These are phyloP conservation scores for Dilophus febrilis DNA, from an alignment of 2,888 invertebrate genomes.

Conservation along the genomic window DNA sequence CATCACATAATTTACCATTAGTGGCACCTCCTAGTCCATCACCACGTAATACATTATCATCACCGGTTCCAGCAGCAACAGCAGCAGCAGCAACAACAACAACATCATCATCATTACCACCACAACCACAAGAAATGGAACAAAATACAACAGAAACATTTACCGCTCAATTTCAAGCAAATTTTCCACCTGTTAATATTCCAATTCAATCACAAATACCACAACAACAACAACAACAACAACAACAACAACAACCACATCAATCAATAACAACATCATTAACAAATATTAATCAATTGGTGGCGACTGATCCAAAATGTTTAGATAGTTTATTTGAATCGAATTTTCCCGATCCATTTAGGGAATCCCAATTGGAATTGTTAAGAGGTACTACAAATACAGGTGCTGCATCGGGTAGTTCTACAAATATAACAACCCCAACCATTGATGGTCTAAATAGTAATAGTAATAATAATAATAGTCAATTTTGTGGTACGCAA, in stretches of 20 bases:
- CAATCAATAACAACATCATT: constrained; percentile 7
- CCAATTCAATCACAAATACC: constrained; percentile 1
- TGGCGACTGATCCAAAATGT: constrained; percentile 20
- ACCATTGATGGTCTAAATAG: not conserved
- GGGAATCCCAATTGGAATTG: constrained; percentile 27
- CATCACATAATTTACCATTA: constrained; percentile 31
- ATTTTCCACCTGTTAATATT: constrained; percentile 22
- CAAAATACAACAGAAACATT: constrained; percentile 21
- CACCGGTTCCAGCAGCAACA: constrained; percentile 14
- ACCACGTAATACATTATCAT: constrained; percentile 27
- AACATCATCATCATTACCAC: constrained; percentile 9
- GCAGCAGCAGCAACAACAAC: constrained; percentile 10
- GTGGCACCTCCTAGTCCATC: constrained; percentile 38
- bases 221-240: constrained; percentile 9
- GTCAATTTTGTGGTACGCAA: constrained; percentile 12
- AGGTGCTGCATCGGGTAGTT: not conserved
- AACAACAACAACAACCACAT: constrained; percentile 6
- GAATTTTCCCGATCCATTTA: constrained; percentile 53
- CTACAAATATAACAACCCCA: constrained; percentile 5
- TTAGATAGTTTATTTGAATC: constrained; percentile 47
- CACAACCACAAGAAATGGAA: too few species aligned
- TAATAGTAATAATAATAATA: constrained; percentile 9
- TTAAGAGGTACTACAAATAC: not conserved
- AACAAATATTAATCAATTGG: not conserved
- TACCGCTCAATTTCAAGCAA: constrained; percentile 28